Evolutionary conservation across 2,113 vertebrate species (phyloP).

Genomic region (Glareola pratincola): DNA sequence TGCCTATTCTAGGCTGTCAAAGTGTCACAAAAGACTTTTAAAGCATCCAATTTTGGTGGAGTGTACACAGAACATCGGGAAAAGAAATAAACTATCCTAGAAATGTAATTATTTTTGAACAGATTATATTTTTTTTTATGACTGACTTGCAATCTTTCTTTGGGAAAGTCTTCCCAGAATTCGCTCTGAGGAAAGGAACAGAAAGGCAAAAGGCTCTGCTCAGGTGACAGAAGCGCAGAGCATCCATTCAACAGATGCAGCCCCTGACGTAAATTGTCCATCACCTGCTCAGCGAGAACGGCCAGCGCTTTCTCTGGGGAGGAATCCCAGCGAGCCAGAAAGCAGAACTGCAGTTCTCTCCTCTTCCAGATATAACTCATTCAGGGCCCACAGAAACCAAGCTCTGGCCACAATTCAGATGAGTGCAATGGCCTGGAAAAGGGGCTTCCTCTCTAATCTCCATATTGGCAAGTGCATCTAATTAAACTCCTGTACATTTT

Average conservation of each 20-base stretch:
- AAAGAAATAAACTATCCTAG: not conserved
- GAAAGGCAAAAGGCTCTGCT: not conserved
- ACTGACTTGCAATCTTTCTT: not conserved
- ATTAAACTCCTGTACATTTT: conserved; percentile 18
- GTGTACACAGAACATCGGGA: not conserved
- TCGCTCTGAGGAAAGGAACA: not conserved
- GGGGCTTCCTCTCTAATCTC: conserved; percentile 45
- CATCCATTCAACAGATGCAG: not conserved
- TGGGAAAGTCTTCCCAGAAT: not conserved
- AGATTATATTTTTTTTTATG: not conserved
- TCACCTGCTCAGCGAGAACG: not conserved
- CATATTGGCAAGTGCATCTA: conserved; percentile 12
- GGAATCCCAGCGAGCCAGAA: not conserved
- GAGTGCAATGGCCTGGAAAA: conserved; percentile 30
- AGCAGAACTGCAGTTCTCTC: not conserved
- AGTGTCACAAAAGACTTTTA: not conserved
- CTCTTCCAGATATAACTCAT: not conserved
- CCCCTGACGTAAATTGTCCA: not conserved
- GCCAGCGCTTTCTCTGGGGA: not conserved
- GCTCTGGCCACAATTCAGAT: not conserved
- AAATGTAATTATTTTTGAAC: not conserved
- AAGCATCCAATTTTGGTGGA: not conserved
- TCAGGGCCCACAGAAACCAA: not conserved
- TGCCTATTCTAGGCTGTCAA: not conserved
- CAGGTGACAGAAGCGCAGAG: not conserved